Conservation (phyloP, 2,797 vertebrate genomes). For the Gephyroberyx darwinii region DNA sequence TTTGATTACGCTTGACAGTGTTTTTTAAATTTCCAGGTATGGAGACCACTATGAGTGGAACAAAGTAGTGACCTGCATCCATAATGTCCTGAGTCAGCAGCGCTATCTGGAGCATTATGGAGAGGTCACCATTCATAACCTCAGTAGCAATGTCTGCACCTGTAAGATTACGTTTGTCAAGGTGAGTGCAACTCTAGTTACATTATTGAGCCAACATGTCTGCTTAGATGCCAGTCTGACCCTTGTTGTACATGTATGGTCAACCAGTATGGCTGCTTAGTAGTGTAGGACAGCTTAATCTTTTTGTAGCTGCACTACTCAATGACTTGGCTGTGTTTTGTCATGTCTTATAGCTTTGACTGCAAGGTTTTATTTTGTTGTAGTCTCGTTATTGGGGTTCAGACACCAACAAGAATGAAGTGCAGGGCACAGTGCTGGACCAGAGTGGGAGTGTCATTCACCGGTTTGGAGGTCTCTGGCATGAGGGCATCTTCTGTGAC, state of each 20-base stretch:
- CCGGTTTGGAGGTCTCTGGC: slow-evolving; percentile 92
- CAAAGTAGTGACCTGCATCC: slow-evolving; percentile 96
- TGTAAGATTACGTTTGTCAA: slow-evolving; percentile 96
- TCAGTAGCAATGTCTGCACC: slow-evolving; percentile 85
- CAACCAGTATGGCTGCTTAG: not conserved
- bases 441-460: slow-evolving; percentile 87
- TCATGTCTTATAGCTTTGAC: not conserved
- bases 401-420: slow-evolving; percentile 86
- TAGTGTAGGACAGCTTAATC: not conserved
- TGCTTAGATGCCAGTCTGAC: not conserved
- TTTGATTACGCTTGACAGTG: not conserved
- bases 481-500: slow-evolving; percentile 92
- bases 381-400: slow-evolving; percentile 96
- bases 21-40: slow-evolving; percentile 74
- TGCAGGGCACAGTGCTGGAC: slow-evolving; percentile 90
- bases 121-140: slow-evolving; percentile 90
- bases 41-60: slow-evolving; percentile 98
- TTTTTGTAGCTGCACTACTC: not conserved
- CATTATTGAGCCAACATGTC: no score
- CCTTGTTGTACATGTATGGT: not conserved
- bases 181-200: slow-evolving; percentile 68
- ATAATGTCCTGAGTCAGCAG: slow-evolving; percentile 94
- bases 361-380: not conserved
- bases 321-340: not conserved
- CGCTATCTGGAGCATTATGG: slow-evolving; percentile 96